Evolutionary conservation across 2,113 vertebrate genomes (phyloP).

Genomic region (Clupea harengus): DNA sequence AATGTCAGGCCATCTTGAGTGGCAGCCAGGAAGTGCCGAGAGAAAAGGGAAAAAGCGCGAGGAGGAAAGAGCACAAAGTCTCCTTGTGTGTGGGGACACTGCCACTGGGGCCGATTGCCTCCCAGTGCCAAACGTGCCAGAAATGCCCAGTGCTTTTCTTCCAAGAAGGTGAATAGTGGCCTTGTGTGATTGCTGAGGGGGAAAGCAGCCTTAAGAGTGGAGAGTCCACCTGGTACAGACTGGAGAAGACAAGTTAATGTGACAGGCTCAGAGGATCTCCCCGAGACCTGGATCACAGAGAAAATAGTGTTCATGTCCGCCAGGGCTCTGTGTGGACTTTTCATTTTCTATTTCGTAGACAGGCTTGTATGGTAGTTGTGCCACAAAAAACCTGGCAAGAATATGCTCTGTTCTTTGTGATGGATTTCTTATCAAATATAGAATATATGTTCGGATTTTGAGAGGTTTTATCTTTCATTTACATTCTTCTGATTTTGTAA

Average conservation of each 20-base stretch:
- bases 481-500: slow-evolving; percentile 40
- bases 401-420: not conserved
- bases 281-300: slow-evolving; percentile 32
- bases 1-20: slow-evolving; percentile 55
- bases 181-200: slow-evolving; percentile 65
- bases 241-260: slow-evolving; percentile 52
- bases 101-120: slow-evolving; percentile 59
- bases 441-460: not conserved
- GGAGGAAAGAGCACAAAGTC: slow-evolving; percentile 61
- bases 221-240: slow-evolving; percentile 59
- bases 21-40: slow-evolving; percentile 48
- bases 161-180: slow-evolving; percentile 60
- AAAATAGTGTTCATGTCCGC: slow-evolving; percentile 31
- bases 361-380: not conserved
- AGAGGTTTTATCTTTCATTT: slow-evolving; percentile 24
- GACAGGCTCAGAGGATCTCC: slow-evolving; percentile 35
- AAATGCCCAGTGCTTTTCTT: slow-evolving; percentile 55
- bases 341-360: slow-evolving; percentile 18
- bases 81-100: slow-evolving; percentile 64
- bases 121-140: slow-evolving; percentile 65
- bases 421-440: not conserved
- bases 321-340: slow-evolving; percentile 34
- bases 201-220: slow-evolving; percentile 61
- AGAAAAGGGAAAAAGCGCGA: not conserved
- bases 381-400: not conserved